Base-by-base conservation (phyloP, 2,888 invertebrate genomes). In the Aethes cnicana region DNA sequence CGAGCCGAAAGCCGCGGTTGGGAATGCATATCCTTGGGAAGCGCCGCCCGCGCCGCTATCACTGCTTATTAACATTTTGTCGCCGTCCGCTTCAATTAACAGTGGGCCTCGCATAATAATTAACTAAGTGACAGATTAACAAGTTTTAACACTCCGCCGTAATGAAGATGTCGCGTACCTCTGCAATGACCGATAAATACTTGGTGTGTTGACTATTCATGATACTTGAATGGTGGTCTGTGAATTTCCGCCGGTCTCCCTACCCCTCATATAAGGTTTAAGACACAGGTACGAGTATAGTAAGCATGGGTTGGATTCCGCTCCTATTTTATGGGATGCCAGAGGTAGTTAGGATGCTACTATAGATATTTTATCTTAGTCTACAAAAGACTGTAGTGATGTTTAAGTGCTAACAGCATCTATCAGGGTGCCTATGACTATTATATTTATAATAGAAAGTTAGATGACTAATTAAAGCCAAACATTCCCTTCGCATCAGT, bases 61-160 rank as follows among this genome's bases (percentile, higher is more conserved):
- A 69, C 57, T 62, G 59, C 82, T 78, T 86, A 87, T 88, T 86
- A 87, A 82, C 86, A 86, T 87, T 86, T 84, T 80, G 87, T 85
- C 85, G 83, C 81, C 79, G 75, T 65, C 73, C 64, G 85, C 81
- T 81, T 84, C 84, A 84, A 85, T 86, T 87, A 86, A 84, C 74
- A 64, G 70, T 69, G 72, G 70, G 68, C 70, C 77, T 75, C 71
- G 84, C 80, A 84, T 86, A 79, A 78, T 85, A 84, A 88, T 87
- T 84, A 86, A 84, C 76, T 63, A 70, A 74, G 75, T 84, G 87
- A 84, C 85, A 81, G 75, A 76, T 84, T 79, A 80, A 88, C 88
- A 85, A 81, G 88, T 81, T 84, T 87, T 84, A 85, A 88, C 88
- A 87, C 86, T 88, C 70, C 66, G 59, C 75, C 68, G 79, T 87